phyloP scores from a whole-genome alignment of 2,113 vertebrate species.

The Haemorhous mexicanus region DNA sequence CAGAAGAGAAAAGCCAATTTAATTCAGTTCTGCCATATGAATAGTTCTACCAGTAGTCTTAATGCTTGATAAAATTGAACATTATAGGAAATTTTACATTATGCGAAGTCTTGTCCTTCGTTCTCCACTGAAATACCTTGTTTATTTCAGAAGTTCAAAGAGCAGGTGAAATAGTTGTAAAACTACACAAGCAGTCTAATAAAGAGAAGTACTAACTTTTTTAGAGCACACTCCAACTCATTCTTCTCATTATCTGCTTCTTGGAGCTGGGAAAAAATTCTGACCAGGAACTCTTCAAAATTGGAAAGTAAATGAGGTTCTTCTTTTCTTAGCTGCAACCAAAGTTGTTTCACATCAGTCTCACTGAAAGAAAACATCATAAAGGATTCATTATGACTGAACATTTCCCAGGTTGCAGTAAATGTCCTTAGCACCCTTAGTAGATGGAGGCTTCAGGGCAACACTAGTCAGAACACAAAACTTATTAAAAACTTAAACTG shows the following conservation, averaged over 20 bases:
- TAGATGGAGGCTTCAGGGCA: not conserved
- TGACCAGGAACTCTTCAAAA: slow-evolving; percentile 88
- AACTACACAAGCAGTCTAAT: not conserved
- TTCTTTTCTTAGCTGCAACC: slow-evolving; percentile 82
- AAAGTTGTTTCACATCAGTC: slow-evolving; percentile 80
- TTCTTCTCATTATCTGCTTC: slow-evolving; percentile 87
- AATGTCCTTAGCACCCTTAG: not conserved
- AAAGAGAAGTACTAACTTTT: slow-evolving; percentile 73
- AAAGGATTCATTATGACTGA: not conserved
- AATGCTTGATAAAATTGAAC: not conserved
- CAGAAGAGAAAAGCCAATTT: not conserved
- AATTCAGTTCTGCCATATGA: not conserved
- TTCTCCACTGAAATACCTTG: not conserved
- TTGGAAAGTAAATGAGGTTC: slow-evolving; percentile 84
- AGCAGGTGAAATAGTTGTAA: not conserved
- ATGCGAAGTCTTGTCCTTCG: not conserved
- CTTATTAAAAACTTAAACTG: not conserved
- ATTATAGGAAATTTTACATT: not conserved
- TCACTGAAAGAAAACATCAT: slow-evolving; percentile 68
- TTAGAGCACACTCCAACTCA: slow-evolving; percentile 83
- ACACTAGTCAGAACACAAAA: not conserved
- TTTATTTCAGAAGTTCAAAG: not conserved
- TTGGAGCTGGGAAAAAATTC: slow-evolving; percentile 85
- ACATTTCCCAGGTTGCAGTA: not conserved
- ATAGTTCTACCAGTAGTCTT: not conserved